Percentiles rank a stretch among this genome's conserved stretches.
Evolutionary conservation across 2,888 invertebrate genomes (phyloP).

Genomic region (Spisula solida): DNA sequence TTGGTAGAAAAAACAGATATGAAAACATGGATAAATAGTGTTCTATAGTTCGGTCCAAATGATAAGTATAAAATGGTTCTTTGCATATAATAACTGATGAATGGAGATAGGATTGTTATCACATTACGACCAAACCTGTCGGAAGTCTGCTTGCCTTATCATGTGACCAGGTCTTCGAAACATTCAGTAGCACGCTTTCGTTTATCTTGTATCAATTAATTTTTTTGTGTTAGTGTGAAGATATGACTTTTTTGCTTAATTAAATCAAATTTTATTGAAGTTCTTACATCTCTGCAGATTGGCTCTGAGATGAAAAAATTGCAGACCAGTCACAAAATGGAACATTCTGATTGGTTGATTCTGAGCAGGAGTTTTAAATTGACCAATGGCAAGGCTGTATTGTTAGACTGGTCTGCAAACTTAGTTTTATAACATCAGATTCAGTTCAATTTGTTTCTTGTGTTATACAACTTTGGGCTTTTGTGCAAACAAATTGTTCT

Average conservation of each 20-base stretch:
- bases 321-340: too few species aligned
- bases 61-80: background rate
- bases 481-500: too few species aligned
- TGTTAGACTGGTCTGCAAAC: too few species aligned
- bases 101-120: conserved; percentile 9
- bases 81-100: background rate
- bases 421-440: too few species aligned
- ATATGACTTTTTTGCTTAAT: background rate
- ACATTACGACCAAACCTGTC: background rate
- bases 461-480: too few species aligned
- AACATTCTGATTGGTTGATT: too few species aligned
- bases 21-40: background rate
- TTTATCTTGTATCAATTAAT: conserved; percentile 4
- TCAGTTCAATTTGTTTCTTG: too few species aligned
- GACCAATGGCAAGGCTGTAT: too few species aligned
- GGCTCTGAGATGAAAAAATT: too few species aligned
- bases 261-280: background rate
- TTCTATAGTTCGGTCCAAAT: background rate
- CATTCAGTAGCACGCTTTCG: background rate
- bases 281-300: background rate
- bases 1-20: background rate
- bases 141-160: background rate
- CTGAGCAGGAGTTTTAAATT: too few species aligned
- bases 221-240: background rate
- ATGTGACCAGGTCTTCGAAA: background rate